Conservation (phyloP, 2,888 invertebrate genomes). For the Strigamia transsilvanica region DNA sequence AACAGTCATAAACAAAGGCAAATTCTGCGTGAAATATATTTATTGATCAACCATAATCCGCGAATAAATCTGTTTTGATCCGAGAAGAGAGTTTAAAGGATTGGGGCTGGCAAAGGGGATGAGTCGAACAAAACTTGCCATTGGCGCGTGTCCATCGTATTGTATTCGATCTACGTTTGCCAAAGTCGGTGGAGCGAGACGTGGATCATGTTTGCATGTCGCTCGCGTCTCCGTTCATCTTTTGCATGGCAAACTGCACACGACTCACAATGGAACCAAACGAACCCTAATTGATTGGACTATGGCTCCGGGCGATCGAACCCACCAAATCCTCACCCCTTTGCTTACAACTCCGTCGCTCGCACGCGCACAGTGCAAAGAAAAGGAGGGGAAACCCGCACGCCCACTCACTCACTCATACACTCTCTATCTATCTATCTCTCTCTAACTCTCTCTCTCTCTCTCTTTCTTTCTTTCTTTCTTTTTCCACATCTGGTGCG, state of each 20-base stretch:
- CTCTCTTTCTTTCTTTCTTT: background rate
- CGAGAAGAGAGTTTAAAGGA: background rate
- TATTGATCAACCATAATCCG: background rate
- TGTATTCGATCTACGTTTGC: constrained; percentile 42
- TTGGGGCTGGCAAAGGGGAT: background rate
- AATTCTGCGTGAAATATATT: background rate
- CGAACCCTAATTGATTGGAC: constrained; percentile 44
- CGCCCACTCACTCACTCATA: background rate
- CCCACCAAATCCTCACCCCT: constrained; percentile 32
- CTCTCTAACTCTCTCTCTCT: too few relatives aligned
- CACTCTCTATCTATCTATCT: background rate
- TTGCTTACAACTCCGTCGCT: constrained; percentile 12
- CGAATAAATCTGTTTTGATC: background rate
- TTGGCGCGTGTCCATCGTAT: constrained; percentile 42
- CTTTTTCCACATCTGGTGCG: background rate
- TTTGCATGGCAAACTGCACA: constrained; percentile 31
- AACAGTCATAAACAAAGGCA: background rate
- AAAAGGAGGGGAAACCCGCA: background rate
- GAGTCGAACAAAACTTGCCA: constrained; percentile 28
- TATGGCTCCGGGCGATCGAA: constrained; percentile 36
- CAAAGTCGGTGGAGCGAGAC: constrained; percentile 35
- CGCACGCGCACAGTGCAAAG: background rate
- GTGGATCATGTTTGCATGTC: constrained; percentile 38
- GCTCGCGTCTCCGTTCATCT: constrained; percentile 37
- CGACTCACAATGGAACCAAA: constrained; percentile 32